Conservation (phyloP, 1,140 invertebrate species). For the Capitella teleta region DNA sequence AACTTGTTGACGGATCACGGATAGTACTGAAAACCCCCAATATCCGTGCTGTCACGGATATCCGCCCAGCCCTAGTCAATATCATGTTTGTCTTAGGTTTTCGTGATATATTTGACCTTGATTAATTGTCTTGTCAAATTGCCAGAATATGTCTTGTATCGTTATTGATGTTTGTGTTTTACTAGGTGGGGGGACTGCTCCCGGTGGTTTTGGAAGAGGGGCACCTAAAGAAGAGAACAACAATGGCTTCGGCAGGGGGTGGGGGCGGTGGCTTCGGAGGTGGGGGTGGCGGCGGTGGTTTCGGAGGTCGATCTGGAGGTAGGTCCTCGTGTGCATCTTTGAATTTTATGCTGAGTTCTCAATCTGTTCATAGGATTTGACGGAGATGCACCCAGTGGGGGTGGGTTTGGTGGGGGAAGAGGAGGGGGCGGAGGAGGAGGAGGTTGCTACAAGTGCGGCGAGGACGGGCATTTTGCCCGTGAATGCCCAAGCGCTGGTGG, state of each 20-base stretch:
- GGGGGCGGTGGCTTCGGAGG: constrained; percentile 3
- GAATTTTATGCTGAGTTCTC: not conserved
- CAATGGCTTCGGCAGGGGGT: constrained; percentile 3
- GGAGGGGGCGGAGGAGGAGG: constrained; percentile 6
- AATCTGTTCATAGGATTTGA: no score
- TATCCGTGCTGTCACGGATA: no score
- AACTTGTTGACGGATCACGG: no score
- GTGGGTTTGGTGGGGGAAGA: constrained; percentile 15
- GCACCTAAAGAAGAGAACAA: constrained; percentile 8
- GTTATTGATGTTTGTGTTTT: no score
- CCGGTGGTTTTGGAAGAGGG: not conserved
- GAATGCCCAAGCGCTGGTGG: not conserved
- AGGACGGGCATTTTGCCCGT: not conserved
- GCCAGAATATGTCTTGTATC: no score
- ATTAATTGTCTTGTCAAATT: no score
- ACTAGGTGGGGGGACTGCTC: not conserved
- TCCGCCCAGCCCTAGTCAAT: no score
- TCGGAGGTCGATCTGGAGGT: constrained; percentile 4
- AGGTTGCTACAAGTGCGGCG: not conserved
- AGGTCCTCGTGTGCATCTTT: constrained; percentile 10
- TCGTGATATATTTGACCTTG: no score
- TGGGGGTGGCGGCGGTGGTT: not conserved
- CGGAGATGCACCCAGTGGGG: constrained; percentile 1
- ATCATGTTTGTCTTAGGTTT: no score
- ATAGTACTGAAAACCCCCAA: no score